Conservation (phyloP, 2,797 vertebrate species). For the Meda fulgida region DNA sequence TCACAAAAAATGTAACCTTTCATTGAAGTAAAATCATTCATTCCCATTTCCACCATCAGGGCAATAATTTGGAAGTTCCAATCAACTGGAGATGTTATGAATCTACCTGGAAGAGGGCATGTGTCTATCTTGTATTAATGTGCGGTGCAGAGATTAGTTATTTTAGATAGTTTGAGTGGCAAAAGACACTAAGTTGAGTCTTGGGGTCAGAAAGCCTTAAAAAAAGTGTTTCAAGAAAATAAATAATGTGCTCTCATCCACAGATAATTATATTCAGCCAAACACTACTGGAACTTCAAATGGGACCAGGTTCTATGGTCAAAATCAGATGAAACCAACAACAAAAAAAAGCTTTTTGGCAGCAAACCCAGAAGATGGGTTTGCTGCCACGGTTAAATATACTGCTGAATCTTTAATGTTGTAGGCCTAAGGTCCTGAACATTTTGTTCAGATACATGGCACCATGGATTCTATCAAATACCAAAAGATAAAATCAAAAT, state of each 20-base stretch:
- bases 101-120: not conserved
- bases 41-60: not conserved
- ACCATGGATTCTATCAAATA: not conserved
- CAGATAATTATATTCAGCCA: not conserved
- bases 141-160: not conserved
- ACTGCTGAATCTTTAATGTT: not conserved
- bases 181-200: not conserved
- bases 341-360: too few relatives aligned
- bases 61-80: not conserved
- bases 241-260: not conserved
- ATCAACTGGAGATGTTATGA: not conserved
- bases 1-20: too few relatives aligned
- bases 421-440: not conserved
- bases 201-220: not conserved
- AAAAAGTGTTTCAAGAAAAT: not conserved
- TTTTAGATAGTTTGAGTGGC: not conserved
- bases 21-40: not conserved
- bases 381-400: not conserved
- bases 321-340: not conserved
- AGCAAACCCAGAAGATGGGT: too few relatives aligned
- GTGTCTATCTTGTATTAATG: not conserved
- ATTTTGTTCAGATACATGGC: not conserved
- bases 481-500: not conserved
- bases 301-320: not conserved
- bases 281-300: not conserved